A percentile compares a stretch with the other conserved stretches of the same genome.
Conservation (phyloP, 2,888 invertebrate genomes). For the Ethmia dodecea region DNA sequence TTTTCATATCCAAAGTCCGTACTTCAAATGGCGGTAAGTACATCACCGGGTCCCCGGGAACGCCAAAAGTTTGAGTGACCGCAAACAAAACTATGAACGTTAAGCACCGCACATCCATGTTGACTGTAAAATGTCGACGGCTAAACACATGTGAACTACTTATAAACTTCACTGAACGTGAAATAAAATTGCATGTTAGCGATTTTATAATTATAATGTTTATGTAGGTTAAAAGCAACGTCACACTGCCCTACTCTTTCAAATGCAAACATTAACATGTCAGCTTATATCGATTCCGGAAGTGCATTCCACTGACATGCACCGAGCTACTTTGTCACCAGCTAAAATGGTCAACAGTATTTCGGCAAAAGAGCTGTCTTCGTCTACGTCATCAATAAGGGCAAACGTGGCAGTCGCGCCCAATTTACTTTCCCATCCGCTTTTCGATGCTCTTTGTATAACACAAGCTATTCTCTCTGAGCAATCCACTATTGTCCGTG, state of each 20-base stretch:
- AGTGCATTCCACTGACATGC: constrained; percentile 67
- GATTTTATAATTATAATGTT: constrained; percentile 29
- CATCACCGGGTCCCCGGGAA: constrained; percentile 33
- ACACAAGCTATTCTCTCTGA: constrained; percentile 62
- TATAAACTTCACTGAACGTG: constrained; percentile 28
- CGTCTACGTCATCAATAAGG: constrained; percentile 58
- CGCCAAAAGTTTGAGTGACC: constrained; percentile 16
- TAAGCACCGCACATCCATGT: constrained; percentile 35
- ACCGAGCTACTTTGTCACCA: constrained; percentile 64
- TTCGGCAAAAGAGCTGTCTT: constrained; percentile 55
- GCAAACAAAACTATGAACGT: constrained; percentile 26
- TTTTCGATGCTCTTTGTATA: constrained; percentile 44
- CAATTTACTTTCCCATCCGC: constrained; percentile 53
- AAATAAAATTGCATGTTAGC: constrained; percentile 35
- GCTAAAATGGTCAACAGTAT: constrained; percentile 58
- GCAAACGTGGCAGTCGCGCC: constrained; percentile 62
- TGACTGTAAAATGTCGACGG: constrained; percentile 23
- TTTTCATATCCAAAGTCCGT: constrained; percentile 25
- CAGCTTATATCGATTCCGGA: constrained; percentile 68
- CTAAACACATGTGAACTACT: constrained; percentile 15
- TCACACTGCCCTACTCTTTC: constrained; percentile 36
- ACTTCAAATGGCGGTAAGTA: constrained; percentile 38
- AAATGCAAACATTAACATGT: constrained; percentile 33
- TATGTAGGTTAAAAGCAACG: constrained; percentile 31
- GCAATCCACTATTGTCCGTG: constrained; percentile 57